Conservation (phyloP, 2,113 vertebrate genomes). For the Gallinago undulata region DNA sequence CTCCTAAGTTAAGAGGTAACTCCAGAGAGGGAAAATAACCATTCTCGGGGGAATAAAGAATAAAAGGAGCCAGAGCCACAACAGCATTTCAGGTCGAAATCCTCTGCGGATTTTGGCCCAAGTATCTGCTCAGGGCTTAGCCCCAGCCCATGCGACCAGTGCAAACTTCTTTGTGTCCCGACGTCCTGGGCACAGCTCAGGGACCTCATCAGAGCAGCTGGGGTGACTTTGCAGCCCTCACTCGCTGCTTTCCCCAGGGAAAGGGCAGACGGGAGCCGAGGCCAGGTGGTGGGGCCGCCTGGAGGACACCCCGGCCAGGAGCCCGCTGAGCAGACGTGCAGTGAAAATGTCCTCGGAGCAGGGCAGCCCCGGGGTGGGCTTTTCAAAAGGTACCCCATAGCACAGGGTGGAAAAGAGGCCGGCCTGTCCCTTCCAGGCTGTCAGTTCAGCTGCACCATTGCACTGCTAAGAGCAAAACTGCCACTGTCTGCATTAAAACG, state of each 20-base stretch:
- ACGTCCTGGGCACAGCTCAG: rapidly evolving
- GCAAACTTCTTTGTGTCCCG: background rate
- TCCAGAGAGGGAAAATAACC: background rate
- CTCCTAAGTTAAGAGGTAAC: background rate
- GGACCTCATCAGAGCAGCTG: background rate
- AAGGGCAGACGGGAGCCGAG: background rate
- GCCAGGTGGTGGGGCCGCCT: background rate
- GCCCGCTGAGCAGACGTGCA: rapidly evolving
- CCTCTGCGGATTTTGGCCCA: background rate
- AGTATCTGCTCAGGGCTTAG: background rate
- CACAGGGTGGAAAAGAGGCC: background rate
- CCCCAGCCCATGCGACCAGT: rapidly evolving
- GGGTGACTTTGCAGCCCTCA: rapidly evolving
- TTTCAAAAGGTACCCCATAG: background rate
- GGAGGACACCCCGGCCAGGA: background rate
- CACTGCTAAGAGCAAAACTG: background rate
- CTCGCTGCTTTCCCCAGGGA: background rate
- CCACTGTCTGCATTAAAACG: background rate
- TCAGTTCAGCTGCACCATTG: background rate
- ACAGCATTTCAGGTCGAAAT: background rate
- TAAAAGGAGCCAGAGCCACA: background rate
- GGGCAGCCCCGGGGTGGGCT: background rate
- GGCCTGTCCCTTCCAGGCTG: background rate
- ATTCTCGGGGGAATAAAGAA: rapidly evolving
- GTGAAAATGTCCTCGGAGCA: background rate